Evolutionary conservation across 1,140 invertebrate genomes (phyloP).

Genomic region (Asobara japonica): DNA sequence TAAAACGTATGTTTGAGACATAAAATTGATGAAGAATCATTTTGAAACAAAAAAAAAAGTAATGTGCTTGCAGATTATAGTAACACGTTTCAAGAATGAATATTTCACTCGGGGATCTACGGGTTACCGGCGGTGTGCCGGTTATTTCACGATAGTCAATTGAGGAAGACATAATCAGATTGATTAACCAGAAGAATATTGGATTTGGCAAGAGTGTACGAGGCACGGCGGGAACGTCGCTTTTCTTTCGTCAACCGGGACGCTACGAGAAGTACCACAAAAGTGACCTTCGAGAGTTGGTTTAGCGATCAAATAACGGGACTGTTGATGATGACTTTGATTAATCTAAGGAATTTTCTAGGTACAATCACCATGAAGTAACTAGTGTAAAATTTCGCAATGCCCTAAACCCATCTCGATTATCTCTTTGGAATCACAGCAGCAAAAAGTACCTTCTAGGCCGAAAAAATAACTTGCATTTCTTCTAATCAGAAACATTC

Average conservation of each 20-base stretch:
- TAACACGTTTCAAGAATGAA: constrained; percentile 7
- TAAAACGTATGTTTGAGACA: constrained; percentile 16
- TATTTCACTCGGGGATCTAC: background rate
- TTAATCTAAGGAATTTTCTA: no score
- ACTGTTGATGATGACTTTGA: constrained; percentile 17
- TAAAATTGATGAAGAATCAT: background rate
- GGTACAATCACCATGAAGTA: no score
- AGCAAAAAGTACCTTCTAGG: no score
- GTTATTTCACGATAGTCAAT: background rate
- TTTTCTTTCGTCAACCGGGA: constrained; percentile 66
- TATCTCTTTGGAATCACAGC: no score
- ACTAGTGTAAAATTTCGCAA: no score
- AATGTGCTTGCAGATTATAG: background rate
- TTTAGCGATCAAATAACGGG: constrained; percentile 44
- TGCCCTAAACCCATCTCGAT: no score
- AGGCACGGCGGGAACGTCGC: constrained; percentile 60
- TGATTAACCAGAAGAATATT: background rate
- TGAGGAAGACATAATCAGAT: background rate
- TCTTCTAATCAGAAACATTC: no score
- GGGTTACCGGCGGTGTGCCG: constrained; percentile 24
- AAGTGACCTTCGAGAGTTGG: constrained; percentile 24
- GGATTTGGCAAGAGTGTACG: constrained; percentile 30
- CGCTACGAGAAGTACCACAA: constrained; percentile 48
- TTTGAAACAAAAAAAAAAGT: background rate
- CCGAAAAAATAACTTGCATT: no score